Evolutionary conservation across 2,888 invertebrate species (phyloP), one percentile per base, ranked within the genome.

Genomic region (Eupithecia vulgata): DNA sequence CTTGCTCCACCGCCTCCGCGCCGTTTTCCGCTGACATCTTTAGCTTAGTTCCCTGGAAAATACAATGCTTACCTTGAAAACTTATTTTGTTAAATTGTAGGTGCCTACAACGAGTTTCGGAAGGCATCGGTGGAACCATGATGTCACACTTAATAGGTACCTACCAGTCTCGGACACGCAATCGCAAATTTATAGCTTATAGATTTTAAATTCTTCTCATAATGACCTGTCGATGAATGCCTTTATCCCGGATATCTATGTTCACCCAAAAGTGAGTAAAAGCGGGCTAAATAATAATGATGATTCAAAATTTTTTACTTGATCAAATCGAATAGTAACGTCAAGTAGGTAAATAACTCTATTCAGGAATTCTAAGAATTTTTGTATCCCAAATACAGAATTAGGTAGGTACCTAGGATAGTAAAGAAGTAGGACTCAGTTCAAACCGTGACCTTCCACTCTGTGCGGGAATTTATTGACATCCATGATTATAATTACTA

Each of bases 11-110:
- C 15, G 88, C 85, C 67, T 90, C 88, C 25, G 88, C 84, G 35
- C 85, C 86, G 75, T 88, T 87, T 74, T 86, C 84, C 68, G 84
- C 91, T 30, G 93, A 90, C 93, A 93, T 93, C 52, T 80, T 88
- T 45, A 65, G 74, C 48, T 52, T 52, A 61, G 42, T 68, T 76
- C 79, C 68, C 88, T 88, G 84, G 6, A 83, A 86, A 72, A 12
- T 48, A 72, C 37, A n/a, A 12, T 15, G 6, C 1, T 30, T 1
- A 34, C 34, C 8, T n/a, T 34, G 34, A 34, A 61, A 25, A 57
- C 12, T 57, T n/a, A 13, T 42, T 13, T 42, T 2, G 21, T 21
- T 13, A 57, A 57, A 57, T 13, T 21, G 21, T 52, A n/a, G n/a
- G 48, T 48, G 13, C 5, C 25, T 57, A 12, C 21, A 25, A 25